Evolutionary conservation across 2,888 invertebrate species (phyloP).

Genomic region (Philereme vetulata): DNA sequence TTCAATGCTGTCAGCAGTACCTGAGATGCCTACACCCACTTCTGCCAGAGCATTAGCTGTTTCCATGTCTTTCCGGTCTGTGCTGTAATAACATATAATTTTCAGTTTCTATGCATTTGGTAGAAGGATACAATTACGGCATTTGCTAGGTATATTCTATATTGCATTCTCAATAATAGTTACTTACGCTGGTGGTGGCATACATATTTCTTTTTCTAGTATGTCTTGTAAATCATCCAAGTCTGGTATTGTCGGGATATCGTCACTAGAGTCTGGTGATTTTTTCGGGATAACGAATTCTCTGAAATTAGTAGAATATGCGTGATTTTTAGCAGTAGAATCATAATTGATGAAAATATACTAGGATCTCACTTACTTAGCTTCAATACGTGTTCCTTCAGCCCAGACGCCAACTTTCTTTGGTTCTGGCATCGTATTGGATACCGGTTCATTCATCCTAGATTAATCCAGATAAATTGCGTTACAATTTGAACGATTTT

Average conservation of each 20-base stretch:
- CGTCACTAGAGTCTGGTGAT: constrained; percentile 71
- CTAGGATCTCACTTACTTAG: constrained; percentile 56
- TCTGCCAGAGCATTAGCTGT: constrained; percentile 70
- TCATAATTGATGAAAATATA: too few species aligned
- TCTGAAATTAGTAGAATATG: constrained; percentile 47
- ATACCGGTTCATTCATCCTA: constrained; percentile 61
- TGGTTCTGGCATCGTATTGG: constrained; percentile 65
- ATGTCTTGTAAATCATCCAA: constrained; percentile 77
- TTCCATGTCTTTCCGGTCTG: constrained; percentile 64
- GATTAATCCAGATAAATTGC: not conserved
- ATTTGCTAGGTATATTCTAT: not conserved
- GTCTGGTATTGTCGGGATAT: constrained; percentile 80
- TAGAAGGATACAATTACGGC: not conserved
- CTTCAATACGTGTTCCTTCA: constrained; percentile 72
- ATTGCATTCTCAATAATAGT: not conserved
- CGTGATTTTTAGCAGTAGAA: too few species aligned
- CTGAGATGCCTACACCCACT: constrained; percentile 63
- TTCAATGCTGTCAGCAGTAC: constrained; percentile 67
- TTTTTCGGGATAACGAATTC: constrained; percentile 74
- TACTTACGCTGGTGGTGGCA: constrained; percentile 67
- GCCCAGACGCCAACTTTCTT: constrained; percentile 78
- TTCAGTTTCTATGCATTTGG: not conserved
- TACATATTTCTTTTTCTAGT: constrained; percentile 71
- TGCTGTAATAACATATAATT: constrained; percentile 42
- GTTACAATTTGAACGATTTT: too few species aligned